Conservation (phyloP, 2,888 invertebrate species). For the Autographa pulchrina region DNA sequence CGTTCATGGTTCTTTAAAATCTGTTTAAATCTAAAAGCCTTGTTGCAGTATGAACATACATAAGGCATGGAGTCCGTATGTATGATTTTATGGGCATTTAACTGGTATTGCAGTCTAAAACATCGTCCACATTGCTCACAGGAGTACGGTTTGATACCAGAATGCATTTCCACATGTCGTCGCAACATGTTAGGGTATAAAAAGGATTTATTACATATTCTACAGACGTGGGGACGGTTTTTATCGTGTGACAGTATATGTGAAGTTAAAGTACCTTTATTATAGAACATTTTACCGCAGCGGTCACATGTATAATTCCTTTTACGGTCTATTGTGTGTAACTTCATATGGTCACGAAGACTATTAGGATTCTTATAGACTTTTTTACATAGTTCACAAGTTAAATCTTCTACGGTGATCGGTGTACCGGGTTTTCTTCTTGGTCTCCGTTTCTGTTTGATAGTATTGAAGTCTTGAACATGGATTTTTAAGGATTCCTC, state of each 20-base stretch:
- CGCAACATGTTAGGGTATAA: conserved; percentile 83
- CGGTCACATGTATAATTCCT: conserved; percentile 83
- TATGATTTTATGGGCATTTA: conserved; percentile 93
- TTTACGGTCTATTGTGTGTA: conserved; percentile 86
- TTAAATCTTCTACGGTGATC: conserved; percentile 79
- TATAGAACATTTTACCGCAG: conserved; percentile 84
- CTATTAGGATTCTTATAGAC: conserved; percentile 79
- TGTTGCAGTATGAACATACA: conserved; percentile 93
- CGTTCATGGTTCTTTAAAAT: conserved; percentile 92
- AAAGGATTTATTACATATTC: conserved; percentile 83
- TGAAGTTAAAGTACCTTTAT: conserved; percentile 82
- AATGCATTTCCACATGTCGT: conserved; percentile 84
- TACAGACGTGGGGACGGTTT: conserved; percentile 79
- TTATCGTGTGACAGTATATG: conserved; percentile 85
- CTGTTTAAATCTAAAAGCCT: conserved; percentile 93
- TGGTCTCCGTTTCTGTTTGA: conserved; percentile 73
- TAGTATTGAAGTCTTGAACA: conserved; percentile 68
- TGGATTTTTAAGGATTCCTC: conserved; percentile 75
- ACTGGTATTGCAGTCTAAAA: conserved; percentile 91
- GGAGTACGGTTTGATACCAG: conserved; percentile 80
- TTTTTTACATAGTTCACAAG: conserved; percentile 80
- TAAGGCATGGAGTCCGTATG: conserved; percentile 95
- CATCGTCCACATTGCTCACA: conserved; percentile 84
- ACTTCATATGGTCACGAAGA: conserved; percentile 88
- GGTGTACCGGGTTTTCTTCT: conserved; percentile 79